Base-by-base conservation (phyloP, 2,888 invertebrate genomes). In the Epinotia nisella region DNA sequence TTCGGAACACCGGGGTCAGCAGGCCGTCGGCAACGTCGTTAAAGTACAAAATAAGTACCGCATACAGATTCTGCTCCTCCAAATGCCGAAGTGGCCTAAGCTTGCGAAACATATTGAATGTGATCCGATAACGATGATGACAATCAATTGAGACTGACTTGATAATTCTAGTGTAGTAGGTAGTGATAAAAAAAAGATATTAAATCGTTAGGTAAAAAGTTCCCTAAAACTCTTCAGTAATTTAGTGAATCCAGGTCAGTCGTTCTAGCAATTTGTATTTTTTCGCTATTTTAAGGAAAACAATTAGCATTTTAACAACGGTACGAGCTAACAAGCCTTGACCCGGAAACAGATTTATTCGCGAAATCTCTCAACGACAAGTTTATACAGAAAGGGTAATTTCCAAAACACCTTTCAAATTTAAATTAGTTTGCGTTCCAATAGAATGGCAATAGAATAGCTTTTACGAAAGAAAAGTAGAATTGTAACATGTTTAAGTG, bases 311-410 rank as follows among this genome's bases (percentile, higher is more conserved):
- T 41, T 56, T 55, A 71, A 39, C 21, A 11, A 13, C 5, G 53
- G 19, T 5, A 9, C 45, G 59, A 29, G 19, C 51, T 51, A 69
- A 73, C 68, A 53, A 73, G 58, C 62, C 24, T 7, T 58, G 72
- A 69, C 68, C 72, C 11, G 39, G 39, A 73, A 64, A 62, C 17
- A 24, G 35, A n/a, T 59, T 71, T 58, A 53, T 71, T 71, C 39
- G 59, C 41, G 15, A 65, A 66, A 66, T 70, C 58, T 64, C 56
- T 21, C 17, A 61, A 60, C 61, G 64, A 64, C 64, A 41, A 21
- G 7, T 70, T 67, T 58, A 58, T 59, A 19, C 17, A 19, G 39
- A 35, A 39, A 21, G 21, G 55, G 55, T 21, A 41, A 41, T 41
- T 41, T 11, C 15, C 3, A 66, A 56, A 56, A 41, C 41, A 21